These are phyloP conservation scores for Dryobotodes eremita DNA, from an alignment of 2,888 invertebrate species.

Conservation along the genomic window DNA sequence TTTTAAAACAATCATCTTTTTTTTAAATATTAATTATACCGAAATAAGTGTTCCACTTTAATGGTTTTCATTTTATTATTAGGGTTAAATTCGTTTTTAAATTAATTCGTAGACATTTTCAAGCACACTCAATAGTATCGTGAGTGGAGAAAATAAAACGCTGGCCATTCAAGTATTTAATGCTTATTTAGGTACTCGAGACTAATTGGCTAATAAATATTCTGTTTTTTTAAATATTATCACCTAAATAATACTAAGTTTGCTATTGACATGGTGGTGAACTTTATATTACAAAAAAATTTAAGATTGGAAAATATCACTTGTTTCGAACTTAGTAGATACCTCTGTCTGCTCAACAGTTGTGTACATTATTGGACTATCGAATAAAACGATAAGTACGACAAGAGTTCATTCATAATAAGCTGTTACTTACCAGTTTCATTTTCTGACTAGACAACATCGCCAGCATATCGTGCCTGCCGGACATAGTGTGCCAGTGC, in stretches of 20 bases:
- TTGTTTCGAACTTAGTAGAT: neutral
- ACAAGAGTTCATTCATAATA: no score
- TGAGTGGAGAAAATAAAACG: slow-evolving; percentile 45
- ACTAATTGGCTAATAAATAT: neutral
- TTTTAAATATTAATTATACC: neutral
- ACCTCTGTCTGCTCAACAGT: neutral
- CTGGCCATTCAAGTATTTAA: slow-evolving; percentile 29
- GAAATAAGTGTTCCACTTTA: slow-evolving; percentile 7
- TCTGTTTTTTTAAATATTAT: neutral
- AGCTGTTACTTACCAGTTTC: slow-evolving; percentile 89
- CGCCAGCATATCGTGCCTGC: slow-evolving; percentile 90
- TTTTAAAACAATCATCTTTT: neutral
- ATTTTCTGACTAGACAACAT: slow-evolving; percentile 89
- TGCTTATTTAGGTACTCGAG: slow-evolving; percentile 25
- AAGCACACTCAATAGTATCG: slow-evolving; percentile 31
- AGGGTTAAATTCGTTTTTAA: slow-evolving; percentile 15
- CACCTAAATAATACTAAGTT: neutral
- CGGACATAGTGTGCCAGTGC: slow-evolving; percentile 92
- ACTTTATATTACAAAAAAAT: neutral
- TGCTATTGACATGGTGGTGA: neutral
- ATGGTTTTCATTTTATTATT: neutral
- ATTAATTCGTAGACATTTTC: slow-evolving; percentile 26
- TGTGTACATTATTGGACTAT: neutral
- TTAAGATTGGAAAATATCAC: neutral
- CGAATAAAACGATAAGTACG: neutral